Base-by-base conservation (phyloP, 2,113 vertebrate species). In the Archocentrus centrarchus region DNA sequence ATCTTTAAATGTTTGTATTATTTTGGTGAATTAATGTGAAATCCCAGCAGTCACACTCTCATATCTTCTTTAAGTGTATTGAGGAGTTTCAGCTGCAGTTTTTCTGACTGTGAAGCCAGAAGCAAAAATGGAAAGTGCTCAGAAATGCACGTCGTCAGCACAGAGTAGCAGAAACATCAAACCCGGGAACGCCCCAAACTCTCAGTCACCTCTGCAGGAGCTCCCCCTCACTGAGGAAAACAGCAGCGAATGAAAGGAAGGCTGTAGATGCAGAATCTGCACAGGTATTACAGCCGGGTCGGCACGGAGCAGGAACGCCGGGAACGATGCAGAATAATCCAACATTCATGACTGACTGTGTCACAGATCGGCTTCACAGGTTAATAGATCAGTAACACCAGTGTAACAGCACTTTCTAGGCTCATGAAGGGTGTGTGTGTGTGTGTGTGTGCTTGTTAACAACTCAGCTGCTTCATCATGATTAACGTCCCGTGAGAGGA, bases 181-280 rank as follows among this genome's bases (percentile, higher is more conserved):
- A 83, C 77, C 20, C 32, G 18, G 64, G 2, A 17, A 47, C 58
- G 11, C 22, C 13, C 2, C 1, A 76, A 77, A 66, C 58, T 32
- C 0, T 15, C 77, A 79, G 50, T 44, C 63, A 37, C 68, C 37
- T 47, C 14, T 62, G 30, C 68, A 58, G 11, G 41, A 30, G 75
- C 80, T 84, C 84, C 18, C 20, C 35, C 20, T 18, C 79, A 68
- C 77, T 79, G 86, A 83, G 73, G 80, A 76, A 83, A 89, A 78
- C 75, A 55, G 80, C 11, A 1, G n/a, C 2, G 27, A 27, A 27
- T 41, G 64, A 83, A 60, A 59, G 50, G 63, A 63, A 39, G 1
- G 62, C 77, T 61, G 70, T 66, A 70, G 68, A 88, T 84, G 81
- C 59, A 68, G 75, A n/a, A 47, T 32, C 17, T 79, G 75, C 66